phyloP scores from a whole-genome alignment of 2,113 vertebrate genomes.

The Tragelaphus scriptus region DNA sequence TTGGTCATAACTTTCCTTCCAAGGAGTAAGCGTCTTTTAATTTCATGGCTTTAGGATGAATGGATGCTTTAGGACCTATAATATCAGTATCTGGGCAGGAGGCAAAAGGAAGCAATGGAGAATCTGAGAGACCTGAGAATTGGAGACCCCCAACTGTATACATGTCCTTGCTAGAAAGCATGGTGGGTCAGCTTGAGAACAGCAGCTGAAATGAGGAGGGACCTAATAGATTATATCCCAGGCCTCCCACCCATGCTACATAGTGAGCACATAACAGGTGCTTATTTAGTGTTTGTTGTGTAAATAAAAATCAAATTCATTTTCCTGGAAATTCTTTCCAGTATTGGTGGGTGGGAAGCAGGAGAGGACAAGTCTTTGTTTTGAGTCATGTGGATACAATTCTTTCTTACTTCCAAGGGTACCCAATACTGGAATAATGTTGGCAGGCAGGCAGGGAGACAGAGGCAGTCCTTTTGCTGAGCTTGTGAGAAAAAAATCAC shows the following conservation, averaged over 20 bases:
- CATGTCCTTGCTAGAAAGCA: neutral
- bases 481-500: neutral
- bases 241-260: neutral
- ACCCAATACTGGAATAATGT: neutral
- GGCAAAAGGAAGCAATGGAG: neutral
- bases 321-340: neutral
- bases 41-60: no score
- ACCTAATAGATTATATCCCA: neutral
- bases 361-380: constrained; percentile 7
- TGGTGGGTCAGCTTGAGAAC: neutral
- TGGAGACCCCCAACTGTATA: neutral
- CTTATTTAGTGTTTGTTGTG: neutral
- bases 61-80: neutral
- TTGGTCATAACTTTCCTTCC: no score
- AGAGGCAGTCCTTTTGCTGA: neutral
- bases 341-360: neutral
- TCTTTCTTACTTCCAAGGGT: neutral
- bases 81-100: neutral
- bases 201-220: neutral
- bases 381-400: neutral
- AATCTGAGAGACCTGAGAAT: neutral
- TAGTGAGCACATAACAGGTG: neutral
- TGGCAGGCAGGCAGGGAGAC: neutral
- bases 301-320: constrained; percentile 27
- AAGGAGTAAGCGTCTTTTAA: no score